Conservation (phyloP, 2,888 invertebrate species). For the Drosophila subsilvestris region DNA sequence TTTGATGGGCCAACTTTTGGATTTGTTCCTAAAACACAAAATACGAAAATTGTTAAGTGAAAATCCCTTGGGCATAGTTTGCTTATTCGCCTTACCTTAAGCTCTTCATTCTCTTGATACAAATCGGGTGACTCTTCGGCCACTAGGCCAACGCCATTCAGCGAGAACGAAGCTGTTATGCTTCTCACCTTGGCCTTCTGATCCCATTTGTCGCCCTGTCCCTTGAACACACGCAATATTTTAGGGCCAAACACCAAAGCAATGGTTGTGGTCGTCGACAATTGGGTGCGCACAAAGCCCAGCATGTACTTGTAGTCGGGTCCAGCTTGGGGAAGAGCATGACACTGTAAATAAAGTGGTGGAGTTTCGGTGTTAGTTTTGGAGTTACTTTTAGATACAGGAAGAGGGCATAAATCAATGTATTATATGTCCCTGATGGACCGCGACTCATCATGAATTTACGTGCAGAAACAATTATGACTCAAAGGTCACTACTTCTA, state of each 20-base stretch:
- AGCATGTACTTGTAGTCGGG: constrained; percentile 96
- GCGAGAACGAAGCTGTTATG: constrained; percentile 92
- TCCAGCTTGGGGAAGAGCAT: constrained; percentile 92
- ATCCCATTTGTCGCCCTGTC: constrained; percentile 96
- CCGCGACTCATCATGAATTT: too few species aligned
- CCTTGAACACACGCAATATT: constrained; percentile 92
- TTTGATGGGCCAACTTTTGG: constrained; percentile 95
- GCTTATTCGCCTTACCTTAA: constrained; percentile 87
- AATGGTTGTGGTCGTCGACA: constrained; percentile 92
- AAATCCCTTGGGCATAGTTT: accelerated
- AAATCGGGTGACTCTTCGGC: constrained; percentile 94
- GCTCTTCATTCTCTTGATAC: constrained; percentile 95
- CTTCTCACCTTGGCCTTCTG: constrained; percentile 92
- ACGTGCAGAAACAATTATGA: too few species aligned
- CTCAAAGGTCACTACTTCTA: too few species aligned
- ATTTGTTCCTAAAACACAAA: constrained; percentile 90
- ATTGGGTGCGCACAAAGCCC: constrained; percentile 95
- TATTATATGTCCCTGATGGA: too few species aligned
- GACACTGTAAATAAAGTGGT: constrained; percentile 86
- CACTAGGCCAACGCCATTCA: constrained; percentile 93
- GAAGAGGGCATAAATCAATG: not conserved
- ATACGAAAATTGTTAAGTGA: not conserved
- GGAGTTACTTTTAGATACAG: too few species aligned
- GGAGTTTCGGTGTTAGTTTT: too few species aligned
- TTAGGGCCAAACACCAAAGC: constrained; percentile 85